Percentiles rank a stretch among this genome's conserved stretches.
phyloP scores from a whole-genome alignment of 2,888 invertebrate species.

The Lithosia quadra region DNA sequence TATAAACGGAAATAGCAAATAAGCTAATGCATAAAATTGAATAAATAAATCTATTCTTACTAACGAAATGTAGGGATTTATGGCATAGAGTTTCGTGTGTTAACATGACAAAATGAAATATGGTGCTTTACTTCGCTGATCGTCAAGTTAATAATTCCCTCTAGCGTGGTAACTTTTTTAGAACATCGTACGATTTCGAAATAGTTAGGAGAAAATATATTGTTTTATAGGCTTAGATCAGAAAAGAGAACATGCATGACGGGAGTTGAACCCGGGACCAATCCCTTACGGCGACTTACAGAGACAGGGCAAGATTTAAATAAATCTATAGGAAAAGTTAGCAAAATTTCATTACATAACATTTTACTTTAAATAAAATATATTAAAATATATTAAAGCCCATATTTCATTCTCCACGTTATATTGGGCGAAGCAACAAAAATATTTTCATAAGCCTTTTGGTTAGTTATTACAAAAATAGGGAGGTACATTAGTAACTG shows the following conservation, averaged over 20 bases:
- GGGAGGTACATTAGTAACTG: slow-evolving; percentile 48
- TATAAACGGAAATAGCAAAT: background rate
- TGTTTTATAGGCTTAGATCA: too few relatives aligned
- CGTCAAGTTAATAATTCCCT: background rate
- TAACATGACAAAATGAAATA: background rate
- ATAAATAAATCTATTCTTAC: background rate
- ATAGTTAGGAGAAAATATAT: background rate
- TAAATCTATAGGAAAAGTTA: too few relatives aligned
- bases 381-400: background rate
- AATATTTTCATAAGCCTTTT: slow-evolving; percentile 23
- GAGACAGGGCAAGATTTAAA: too few relatives aligned
- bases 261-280: too few relatives aligned
- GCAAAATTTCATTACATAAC: too few relatives aligned
- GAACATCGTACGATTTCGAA: background rate
- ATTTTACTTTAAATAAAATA: background rate
- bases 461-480: slow-evolving; percentile 37
- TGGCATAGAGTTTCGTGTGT: background rate
- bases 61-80: background rate
- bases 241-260: too few relatives aligned
- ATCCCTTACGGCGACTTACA: too few relatives aligned
- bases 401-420: slow-evolving; percentile 19
- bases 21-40: slow-evolving; percentile 4
- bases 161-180: slow-evolving; percentile 1
- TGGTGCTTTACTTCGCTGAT: background rate
- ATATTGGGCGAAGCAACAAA: slow-evolving; percentile 15